Evolutionary conservation across 2,113 vertebrate species (phyloP).

Genomic region (Morone saxatilis): DNA sequence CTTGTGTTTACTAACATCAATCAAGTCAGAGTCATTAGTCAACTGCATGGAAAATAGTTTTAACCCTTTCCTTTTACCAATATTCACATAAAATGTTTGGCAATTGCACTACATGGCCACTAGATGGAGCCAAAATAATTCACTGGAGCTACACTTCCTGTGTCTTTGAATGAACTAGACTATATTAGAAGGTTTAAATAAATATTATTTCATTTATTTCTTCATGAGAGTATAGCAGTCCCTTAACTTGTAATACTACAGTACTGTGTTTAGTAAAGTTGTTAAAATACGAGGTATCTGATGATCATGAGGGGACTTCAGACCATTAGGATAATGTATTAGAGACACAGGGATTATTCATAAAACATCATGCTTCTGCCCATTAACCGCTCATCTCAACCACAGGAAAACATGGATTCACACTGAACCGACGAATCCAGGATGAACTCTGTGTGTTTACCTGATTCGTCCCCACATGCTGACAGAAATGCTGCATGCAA

Average conservation of each 20-base stretch:
- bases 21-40: neutral
- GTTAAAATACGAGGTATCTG: conserved; percentile 48
- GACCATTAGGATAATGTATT: conserved; percentile 70
- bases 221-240: neutral
- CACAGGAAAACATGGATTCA: conserved; percentile 67
- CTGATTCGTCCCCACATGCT: conserved; percentile 66
- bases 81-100: neutral
- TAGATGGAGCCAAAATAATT: conserved; percentile 62
- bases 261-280: conserved; percentile 37
- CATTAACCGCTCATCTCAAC: conserved; percentile 25
- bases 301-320: conserved; percentile 63
- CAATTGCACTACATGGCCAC: conserved; percentile 40
- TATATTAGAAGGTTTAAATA: neutral
- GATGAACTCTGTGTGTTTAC: conserved; percentile 59
- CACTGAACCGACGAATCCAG: conserved; percentile 65
- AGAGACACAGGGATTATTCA: conserved; percentile 83
- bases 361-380: conserved; percentile 71
- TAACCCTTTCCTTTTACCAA: neutral
- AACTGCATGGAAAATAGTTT: neutral
- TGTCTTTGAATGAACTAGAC: neutral
- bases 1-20: neutral
- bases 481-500: conserved; percentile 72
- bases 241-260: conserved; percentile 22
- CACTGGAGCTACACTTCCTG: neutral
- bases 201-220: neutral